Base-by-base conservation (phyloP, 2,797 vertebrate species). In the Serranus cabrilla region DNA sequence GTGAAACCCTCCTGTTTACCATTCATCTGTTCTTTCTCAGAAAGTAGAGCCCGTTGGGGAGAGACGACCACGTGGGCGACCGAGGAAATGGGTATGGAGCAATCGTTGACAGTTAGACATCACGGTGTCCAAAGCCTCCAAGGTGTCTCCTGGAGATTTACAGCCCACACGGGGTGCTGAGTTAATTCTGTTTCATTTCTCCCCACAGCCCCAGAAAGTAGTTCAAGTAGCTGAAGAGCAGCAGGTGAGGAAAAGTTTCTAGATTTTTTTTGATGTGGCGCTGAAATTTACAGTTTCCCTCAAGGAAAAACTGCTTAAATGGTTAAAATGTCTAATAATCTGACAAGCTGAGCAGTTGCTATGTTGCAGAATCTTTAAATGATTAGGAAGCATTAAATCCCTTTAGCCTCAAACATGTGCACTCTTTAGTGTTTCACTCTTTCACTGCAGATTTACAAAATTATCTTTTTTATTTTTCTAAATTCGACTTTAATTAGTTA, bases 31-130 rank as follows among this genome's bases (percentile, higher is more conserved):
- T 95, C 39, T 89, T 90, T 87, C 88, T 81, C 87, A 97, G 97
- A 98, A 98, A 96, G 95, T 95, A 93, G 97, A 98, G 94, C 96
- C 97, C 40, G 93, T 93, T 80, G 97, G 96, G 89, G 97, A 98
- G 95, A 96, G 96, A 90, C 96, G 98, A 94, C 98, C 97, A 84
- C 96, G 98, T 93, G 98, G 98, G 78, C 95, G 98, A 92, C 98
- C 98, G 46, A 97, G 98, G 92, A 99, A 99, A 97, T 99, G 98
- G 98, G 98, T 99, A 95, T 93, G 97, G 91, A 82, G 75, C 66
- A 61, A 76, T 78, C 43, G 25, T 51, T 83, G 52, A 81, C 74
- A 81, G 66, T 65, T 63, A 72, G 21, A 57, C 64, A 63, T 46
- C 52, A 58, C 55, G 64, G 59, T 75, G 43, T 78, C 42, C 27